Evolutionary conservation across 2,113 vertebrate genomes (phyloP), one percentile per base, ranked within the genome.

Genomic region (Siniperca chuatsi): DNA sequence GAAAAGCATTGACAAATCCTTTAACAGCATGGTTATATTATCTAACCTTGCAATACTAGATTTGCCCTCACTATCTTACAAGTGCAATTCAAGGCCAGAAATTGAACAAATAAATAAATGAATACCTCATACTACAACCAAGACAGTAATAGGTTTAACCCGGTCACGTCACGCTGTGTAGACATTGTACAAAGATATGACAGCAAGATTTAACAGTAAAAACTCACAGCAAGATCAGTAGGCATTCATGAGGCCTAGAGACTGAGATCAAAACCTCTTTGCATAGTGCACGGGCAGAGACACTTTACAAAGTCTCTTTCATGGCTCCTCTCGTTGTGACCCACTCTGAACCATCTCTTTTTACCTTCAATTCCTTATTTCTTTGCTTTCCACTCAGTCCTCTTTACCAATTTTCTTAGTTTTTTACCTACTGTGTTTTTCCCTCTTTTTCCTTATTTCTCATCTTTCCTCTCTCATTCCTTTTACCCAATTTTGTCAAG

Each of bases 241-340:
- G 29, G 62, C 48, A 52, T 79, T 82, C 44, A 77, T 76, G 67
- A 87, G 60, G 62, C 44, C 42, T 85, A 67, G 50, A 84, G 89
- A 77, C 64, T 33, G 61, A 83, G 86, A 90, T 93, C 84, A 85
- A 90, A 92, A 75, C 83, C 66, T 77, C 46, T 42, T 74, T 75
- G 65, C 80, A 78, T 35, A 82, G 55, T 66, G 46, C 60, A 67
- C 44, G 52, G 60, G 80, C 78, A 81, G 73, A 69, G 62, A 54
- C 1, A 9, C 79, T 65, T 90, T 60, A 82, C 44, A 82, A 50
- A 89, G 77, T 85, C 85, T 89, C 79, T 86, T 89, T 92, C 84
- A 89, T 86, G 84, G 61, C 61, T 92, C 35, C 46, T 85, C 52
- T 85, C 4, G 29, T 46, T 60, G 50, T 79, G 80, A 81, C 79